Base-by-base conservation (phyloP, 2,888 invertebrate species). In the Prostheceraeus crozeri region DNA sequence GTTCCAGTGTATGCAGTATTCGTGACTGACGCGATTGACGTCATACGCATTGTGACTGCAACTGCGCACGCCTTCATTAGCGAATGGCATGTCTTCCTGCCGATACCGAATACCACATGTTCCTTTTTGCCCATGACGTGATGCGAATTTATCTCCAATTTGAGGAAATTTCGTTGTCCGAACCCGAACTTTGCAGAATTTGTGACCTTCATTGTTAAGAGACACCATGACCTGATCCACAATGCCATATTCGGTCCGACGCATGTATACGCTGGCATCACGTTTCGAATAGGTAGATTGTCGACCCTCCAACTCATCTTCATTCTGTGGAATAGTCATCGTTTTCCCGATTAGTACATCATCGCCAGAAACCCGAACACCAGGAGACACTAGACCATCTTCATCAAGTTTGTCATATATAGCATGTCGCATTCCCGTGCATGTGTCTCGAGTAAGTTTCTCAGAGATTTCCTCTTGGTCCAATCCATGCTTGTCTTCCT, bases 181-280 rank as follows among this genome's bases (percentile, higher is more conserved):
- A 6, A 99, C 96, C 60, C 96, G 84, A 74, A 99, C 94, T 79
- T 99, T 99, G 73, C 93, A 91, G 78, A 99, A 99, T 77, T 98
- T 98, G 78, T 96, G 93, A 14, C 96, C 98, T 74, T 99, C 98
- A 61, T 89, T 86, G 76, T 98, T 98, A 36, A 98, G 79, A 0
- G 96, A 96, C 65, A 99, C 79, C 96, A 98, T 98, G 2, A 98
- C 96, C 74, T 98, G 96, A 79, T 99, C 98, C 27, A 99, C 91
- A 71, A 98, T 94, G 68, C 98, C 98, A 65, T 96, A 96, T 82
- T 99, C 98, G 72, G 90, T 94, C 77, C 94, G 89, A 72, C 98
- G 84, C 71, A 99, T 81, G 76, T 98, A 98, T n/a, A 96, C 96
- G 23, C 93, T 93, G 1, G 91, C 88, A 78, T 99, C 98, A 75